Base-by-base conservation (phyloP, 2,888 invertebrate genomes). In the Drosophila tanythrix region DNA sequence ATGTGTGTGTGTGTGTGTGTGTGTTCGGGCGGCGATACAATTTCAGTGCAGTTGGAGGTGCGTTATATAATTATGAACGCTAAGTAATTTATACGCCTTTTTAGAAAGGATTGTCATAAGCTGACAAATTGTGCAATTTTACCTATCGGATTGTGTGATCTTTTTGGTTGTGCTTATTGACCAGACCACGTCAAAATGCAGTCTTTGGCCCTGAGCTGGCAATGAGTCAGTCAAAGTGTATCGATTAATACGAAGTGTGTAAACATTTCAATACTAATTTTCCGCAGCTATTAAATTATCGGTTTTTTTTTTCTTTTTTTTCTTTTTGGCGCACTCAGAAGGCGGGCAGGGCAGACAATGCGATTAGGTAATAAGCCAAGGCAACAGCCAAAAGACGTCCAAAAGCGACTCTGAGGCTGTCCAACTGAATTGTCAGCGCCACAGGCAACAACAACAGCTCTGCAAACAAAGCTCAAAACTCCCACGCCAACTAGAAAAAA, bases 71-170 rank as follows among this genome's bases (percentile, higher is more conserved):
- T 57, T 57, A 59, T 53, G 50, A 51, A 29, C 51, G 18, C 65
- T 65, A 68, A 76, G 83, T 86, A 85, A 88, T 76, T 78, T 66
- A 88, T 76, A 79, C 79, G 81, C 73, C 81, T 77, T 79, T 81
- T 82, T 82, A 80, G 82, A 82, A 82, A 82, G 82, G 82, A 80
- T 66, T 81, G 79, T 79, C 82, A 80, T 78, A 77, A 73, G 57
- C 61, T 60, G 56, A 60, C 63, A 68, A 65, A 78, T 76, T 38
- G 31, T 74, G 81, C 81, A 81, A 80, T 59, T 74, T 52, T 31
- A n/a, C 33, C 48, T 70, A 79, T 66, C 79, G 52, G 59, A 50
- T 58, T 73, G 15, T 59, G 51, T 53, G 51, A 70, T 74, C 64
- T 56, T 7, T 46, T 51, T 10, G 33, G 27, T 25, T 35, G 33